A percentile compares a stretch with the other conserved stretches of the same genome.
phyloP scores from a whole-genome alignment of 2,113 vertebrate species.

The Uropsilus gracilis region DNA sequence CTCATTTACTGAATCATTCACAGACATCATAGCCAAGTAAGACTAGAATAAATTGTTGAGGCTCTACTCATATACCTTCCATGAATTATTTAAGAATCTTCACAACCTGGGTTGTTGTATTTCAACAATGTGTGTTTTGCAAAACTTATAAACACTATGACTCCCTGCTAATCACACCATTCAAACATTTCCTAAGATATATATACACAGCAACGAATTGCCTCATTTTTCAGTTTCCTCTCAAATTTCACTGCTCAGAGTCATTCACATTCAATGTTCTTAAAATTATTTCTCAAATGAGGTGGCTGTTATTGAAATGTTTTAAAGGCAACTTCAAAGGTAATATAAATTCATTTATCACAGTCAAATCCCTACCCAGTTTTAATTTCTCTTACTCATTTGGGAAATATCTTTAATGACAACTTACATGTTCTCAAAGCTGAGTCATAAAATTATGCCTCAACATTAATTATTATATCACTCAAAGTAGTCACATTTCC shows the following conservation, averaged over 20 bases:
- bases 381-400: constrained; percentile 39
- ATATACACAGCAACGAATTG: not conserved
- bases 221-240: constrained; percentile 1
- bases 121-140: constrained; percentile 49
- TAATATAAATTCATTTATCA: constrained; percentile 17
- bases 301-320: not conserved
- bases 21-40: constrained; percentile 61
- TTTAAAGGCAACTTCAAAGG: constrained; percentile 19
- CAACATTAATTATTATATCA: not conserved
- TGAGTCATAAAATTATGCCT: not conserved
- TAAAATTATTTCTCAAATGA: constrained; percentile 1
- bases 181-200: constrained; percentile 38
- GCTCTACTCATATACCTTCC: constrained; percentile 31
- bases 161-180: constrained; percentile 6
- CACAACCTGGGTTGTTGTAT: constrained; percentile 32
- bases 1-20: constrained; percentile 63
- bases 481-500: constrained; percentile 2
- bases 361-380: not conserved
- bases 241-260: constrained; percentile 16
- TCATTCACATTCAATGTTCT: not conserved
- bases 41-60: constrained; percentile 57
- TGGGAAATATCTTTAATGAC: not conserved
- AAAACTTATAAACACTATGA: constrained; percentile 24
- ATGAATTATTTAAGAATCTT: constrained; percentile 69
- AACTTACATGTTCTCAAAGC: not conserved